A percentile compares a stretch with the other conserved stretches of the same genome.
Evolutionary conservation across 2,888 invertebrate species (phyloP).

Genomic region (Noctua pronuba): DNA sequence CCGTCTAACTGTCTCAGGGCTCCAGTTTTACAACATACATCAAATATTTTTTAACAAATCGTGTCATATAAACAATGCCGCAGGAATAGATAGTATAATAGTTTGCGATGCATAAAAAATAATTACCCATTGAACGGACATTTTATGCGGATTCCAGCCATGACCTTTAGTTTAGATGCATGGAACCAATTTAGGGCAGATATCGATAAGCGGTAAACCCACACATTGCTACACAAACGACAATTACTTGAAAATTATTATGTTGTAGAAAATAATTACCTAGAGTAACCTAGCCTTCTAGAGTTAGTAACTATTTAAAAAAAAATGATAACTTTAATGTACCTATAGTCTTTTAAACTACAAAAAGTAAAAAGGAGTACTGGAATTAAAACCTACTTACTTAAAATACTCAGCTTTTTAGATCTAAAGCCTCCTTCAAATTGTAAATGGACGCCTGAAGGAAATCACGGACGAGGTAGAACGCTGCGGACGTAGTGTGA

Average conservation of each 20-base stretch:
- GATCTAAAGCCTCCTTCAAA: neutral
- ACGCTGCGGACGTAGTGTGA: no score
- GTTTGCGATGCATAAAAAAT: slow-evolving; percentile 3
- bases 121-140: slow-evolving; percentile 23
- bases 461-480: neutral
- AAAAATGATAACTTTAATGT: neutral
- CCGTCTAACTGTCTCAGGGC: no score
- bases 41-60: neutral
- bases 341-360: neutral
- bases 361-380: neutral
- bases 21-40: neutral
- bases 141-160: slow-evolving; percentile 8
- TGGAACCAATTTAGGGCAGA: slow-evolving; percentile 8
- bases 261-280: slow-evolving; percentile 7
- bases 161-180: slow-evolving; percentile 26
- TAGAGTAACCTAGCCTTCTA: no score
- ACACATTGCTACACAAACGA: slow-evolving; percentile 33
- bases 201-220: slow-evolving; percentile 19
- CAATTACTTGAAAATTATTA: slow-evolving; percentile 28
- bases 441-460: neutral
- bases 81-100: neutral
- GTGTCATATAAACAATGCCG: slow-evolving; percentile 5
- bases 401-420: neutral
- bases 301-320: neutral
- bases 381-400: neutral